Base-by-base conservation (phyloP, 2,888 invertebrate genomes). In the Drosophila vallismaia region DNA sequence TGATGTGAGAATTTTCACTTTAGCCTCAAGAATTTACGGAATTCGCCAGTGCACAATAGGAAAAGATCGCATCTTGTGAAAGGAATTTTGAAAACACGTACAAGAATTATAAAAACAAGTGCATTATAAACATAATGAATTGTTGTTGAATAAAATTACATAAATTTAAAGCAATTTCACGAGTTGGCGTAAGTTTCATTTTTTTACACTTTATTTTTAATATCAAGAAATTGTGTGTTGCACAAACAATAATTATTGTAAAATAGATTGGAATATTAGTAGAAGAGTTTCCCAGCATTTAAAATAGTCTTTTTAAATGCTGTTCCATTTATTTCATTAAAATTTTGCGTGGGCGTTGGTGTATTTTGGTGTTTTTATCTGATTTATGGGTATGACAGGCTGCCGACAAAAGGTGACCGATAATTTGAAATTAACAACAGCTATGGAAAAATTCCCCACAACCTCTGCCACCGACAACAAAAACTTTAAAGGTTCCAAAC, bases 371-470 rank as follows among this genome's bases (percentile, higher is more conserved):
- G 19, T 69, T 54, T 55, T 76, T 86, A 89, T 86, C 86, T 77
- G 88, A 83, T 83, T 83, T 75, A 83, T 85, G 75, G 6, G 6
- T 80, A 72, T 78, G 85, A 81, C 82, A 83, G 85, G 56, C 75
- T 72, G 67, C 80, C 75, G 71, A 87, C 82, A 87, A 87, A 87
- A 83, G 88, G 81, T 87, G 87, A 81, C 82, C 85, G 85, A 82
- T 87, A 82, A 82, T 82, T 87, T 87, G 57, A 70, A 86, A 78
- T 81, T 81, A 79, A 86, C 86, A 75, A 56, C 76, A 71, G 55
- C 76, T 64, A 33, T 29, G 50, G 50, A 50, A 55, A 68, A 72
- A 60, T 62, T 49, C 40, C 52, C 68, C 53, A 58, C 49, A 56
- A 51, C 71, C 52, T 36, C n/a, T 14, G 5, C 40, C 14, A 40